A percentile compares a stretch with the other conserved stretches of the same genome.
phyloP scores from a whole-genome alignment of 2,113 vertebrate species.

The Furnarius figulus region DNA sequence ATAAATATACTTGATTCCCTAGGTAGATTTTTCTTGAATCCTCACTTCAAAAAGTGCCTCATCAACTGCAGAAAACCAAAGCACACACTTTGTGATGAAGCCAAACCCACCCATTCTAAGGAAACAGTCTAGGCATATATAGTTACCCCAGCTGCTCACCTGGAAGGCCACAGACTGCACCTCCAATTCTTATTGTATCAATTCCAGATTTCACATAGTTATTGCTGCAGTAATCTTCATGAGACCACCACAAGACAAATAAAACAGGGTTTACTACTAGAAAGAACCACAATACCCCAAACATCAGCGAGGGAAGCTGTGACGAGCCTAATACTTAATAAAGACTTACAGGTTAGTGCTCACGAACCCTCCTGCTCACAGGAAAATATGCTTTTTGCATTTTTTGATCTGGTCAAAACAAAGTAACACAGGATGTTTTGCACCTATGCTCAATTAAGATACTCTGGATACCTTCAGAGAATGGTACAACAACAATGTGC shows the following conservation, averaged over 20 bases:
- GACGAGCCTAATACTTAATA: neutral
- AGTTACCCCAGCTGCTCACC: neutral
- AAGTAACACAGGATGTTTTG: neutral
- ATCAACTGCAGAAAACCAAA: neutral
- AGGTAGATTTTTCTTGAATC: neutral
- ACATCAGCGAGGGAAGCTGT: neutral
- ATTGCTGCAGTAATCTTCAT: neutral
- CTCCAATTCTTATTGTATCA: neutral
- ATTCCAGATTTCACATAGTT: neutral
- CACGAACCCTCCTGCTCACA: neutral
- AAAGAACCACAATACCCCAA: neutral
- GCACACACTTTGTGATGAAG: neutral
- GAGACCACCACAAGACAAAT: neutral
- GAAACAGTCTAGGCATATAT: accelerated
- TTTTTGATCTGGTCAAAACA: neutral
- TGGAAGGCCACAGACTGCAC: neutral
- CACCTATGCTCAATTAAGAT: neutral
- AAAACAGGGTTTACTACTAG: neutral
- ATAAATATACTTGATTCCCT: neutral
- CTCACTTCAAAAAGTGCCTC: neutral
- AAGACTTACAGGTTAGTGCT: neutral
- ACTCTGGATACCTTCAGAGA: neutral
- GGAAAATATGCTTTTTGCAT: neutral
- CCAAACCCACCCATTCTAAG: neutral
- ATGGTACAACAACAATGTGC: neutral